Conservation (phyloP, 2,797 vertebrate genomes). For the Cetoscarus ocellatus region DNA sequence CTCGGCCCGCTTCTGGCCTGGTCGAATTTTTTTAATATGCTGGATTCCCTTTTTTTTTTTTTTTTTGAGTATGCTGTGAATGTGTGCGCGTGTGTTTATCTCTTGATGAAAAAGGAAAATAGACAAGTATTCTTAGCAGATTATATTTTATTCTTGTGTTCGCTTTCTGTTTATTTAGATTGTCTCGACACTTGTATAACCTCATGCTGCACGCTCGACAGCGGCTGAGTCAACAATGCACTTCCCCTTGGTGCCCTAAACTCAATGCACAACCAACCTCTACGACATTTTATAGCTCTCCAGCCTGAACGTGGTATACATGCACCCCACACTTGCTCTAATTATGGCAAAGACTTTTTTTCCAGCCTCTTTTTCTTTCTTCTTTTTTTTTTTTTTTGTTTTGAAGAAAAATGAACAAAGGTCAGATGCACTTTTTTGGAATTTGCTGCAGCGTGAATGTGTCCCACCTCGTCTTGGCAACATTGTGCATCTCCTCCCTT, state of each 20-base stretch:
- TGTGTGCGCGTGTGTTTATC: conserved; percentile 35
- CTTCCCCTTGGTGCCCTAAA: conserved; percentile 55
- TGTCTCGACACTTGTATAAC: conserved; percentile 48
- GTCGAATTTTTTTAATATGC: conserved; percentile 59
- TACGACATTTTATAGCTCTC: conserved; percentile 46
- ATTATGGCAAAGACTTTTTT: conserved; percentile 41
- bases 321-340: conserved; percentile 43
- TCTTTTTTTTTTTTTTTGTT: conserved; percentile 35
- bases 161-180: conserved; percentile 60
- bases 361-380: conserved; percentile 23
- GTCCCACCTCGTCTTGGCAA: conserved; percentile 42
- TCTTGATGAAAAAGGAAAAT: conserved; percentile 42
- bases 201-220: conserved; percentile 37
- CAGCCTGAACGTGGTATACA: conserved; percentile 10
- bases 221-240: conserved; percentile 57
- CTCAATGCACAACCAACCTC: conserved; percentile 60
- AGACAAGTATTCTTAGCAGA: conserved; percentile 68
- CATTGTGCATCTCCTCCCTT: conserved; percentile 45
- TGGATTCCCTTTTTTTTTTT: conserved; percentile 57
- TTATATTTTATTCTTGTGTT: conserved; percentile 67
- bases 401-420: conserved; percentile 69
- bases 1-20: conserved; percentile 28
- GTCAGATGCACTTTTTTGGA: conserved; percentile 70
- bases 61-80: conserved; percentile 51
- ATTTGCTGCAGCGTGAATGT: conserved; percentile 62